Conservation (phyloP, 2,888 invertebrate genomes). For the Barypeithes pellucidus region DNA sequence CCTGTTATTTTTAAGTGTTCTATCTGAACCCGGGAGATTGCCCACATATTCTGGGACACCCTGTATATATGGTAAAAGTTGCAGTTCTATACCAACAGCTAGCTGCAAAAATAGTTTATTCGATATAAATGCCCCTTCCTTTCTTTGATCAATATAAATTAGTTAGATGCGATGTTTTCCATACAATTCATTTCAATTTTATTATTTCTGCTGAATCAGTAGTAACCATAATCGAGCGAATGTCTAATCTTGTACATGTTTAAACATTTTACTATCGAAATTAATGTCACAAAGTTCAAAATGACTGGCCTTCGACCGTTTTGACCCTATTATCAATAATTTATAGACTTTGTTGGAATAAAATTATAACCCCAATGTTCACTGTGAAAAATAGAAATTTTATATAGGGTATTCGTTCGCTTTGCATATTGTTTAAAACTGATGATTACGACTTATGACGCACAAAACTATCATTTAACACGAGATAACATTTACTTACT, state of each 20-base stretch:
- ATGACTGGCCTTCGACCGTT: slow-evolving; percentile 20
- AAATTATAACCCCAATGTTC: background rate
- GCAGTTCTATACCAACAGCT: too few species aligned
- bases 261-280: slow-evolving; percentile 33
- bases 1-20: too few species aligned
- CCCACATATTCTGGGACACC: too few species aligned
- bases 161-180: too few species aligned
- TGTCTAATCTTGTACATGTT: slow-evolving; percentile 22
- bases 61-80: too few species aligned
- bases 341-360: slow-evolving; percentile 24
- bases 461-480: too few species aligned
- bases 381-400: slow-evolving; percentile 3
- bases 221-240: slow-evolving; percentile 2
- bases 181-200: slow-evolving; percentile 1
- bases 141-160: too few species aligned
- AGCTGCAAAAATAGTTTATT: too few species aligned
- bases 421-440: background rate
- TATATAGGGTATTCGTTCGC: background rate
- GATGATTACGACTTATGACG: too few species aligned
- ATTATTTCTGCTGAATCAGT: slow-evolving; percentile 12
- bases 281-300: slow-evolving; percentile 20
- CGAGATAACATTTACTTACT: too few species aligned
- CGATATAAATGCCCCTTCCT: too few species aligned
- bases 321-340: slow-evolving; percentile 44
- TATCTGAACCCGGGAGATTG: too few species aligned